Base-by-base conservation (phyloP, 2,888 invertebrate species). In the Isoperla grammatica region DNA sequence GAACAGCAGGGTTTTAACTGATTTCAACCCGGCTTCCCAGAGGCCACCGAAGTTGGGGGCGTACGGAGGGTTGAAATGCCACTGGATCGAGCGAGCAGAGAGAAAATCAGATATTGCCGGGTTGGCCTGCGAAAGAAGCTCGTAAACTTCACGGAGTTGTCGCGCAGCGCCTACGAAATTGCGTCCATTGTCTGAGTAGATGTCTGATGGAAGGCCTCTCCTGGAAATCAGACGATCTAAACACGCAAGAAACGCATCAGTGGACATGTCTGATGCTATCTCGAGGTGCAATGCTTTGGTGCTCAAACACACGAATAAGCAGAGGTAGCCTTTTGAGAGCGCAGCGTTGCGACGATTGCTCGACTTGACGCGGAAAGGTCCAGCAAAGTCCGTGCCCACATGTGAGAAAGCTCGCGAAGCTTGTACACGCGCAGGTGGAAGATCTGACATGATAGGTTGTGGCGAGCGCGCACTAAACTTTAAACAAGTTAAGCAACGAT, bases 131-230 rank as follows among this genome's bases (percentile, higher is more conserved):
- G n/a, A n/a, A n/a, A n/a, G n/a, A n/a, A n/a, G n/a, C n/a, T n/a
- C n/a, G n/a, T n/a, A n/a, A n/a, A n/a, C n/a, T n/a, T n/a, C n/a
- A n/a, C n/a, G n/a, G n/a, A n/a, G n/a, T n/a, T n/a, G n/a, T n/a
- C n/a, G n/a, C n/a, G n/a, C n/a, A n/a, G n/a, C n/a, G n/a, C n/a
- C n/a, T n/a, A n/a, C n/a, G n/a, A n/a, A 70, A 19, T 64, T 68
- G 11, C 66, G 68, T 0, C 67, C 69, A 39, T 67, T 67, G 20
- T 69, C 69, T n/a, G 65, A 64, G 50, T 67, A 68, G 0, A 69
- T 60, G n/a, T 64, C 43, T 1, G 59, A 50, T 1, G 65, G 60
- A 6, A 50, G 12, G 2, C 69, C 69, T 11, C 69, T 57, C 20
- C 67, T 59, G 1, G 65, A 55, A 0, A 65, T 54, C 46, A 68